phyloP scores from a whole-genome alignment of 2,113 vertebrate species.

The Grammomys surdaster region DNA sequence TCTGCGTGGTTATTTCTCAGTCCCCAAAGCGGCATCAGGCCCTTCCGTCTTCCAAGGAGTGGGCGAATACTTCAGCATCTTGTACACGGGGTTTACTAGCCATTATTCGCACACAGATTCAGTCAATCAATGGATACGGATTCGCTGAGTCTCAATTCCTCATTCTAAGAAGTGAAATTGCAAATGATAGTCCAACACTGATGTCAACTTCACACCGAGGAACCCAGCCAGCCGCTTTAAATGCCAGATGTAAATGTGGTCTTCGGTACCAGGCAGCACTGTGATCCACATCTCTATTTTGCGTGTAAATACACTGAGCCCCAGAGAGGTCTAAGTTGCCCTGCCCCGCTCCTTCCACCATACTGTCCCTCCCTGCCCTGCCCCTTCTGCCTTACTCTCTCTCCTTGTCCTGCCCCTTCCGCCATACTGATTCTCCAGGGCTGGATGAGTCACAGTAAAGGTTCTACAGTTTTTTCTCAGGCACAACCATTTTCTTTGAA shows the following conservation, averaged over 20 bases:
- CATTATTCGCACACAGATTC: neutral
- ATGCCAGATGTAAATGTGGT: neutral
- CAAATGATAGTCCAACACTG: neutral
- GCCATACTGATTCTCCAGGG: neutral
- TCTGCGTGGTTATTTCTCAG: neutral
- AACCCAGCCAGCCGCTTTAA: neutral
- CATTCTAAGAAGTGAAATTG: neutral
- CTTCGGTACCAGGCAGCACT: neutral
- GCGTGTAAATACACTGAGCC: neutral
- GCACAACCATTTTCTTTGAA: neutral
- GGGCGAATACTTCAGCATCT: neutral
- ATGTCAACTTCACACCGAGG: neutral
- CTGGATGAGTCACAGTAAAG: neutral
- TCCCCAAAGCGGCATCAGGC: neutral
- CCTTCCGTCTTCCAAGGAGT: neutral
- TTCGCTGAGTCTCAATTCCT: neutral
- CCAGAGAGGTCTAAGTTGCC: neutral
- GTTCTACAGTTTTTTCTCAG: neutral
- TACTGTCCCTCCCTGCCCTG: neutral
- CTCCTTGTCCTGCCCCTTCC: neutral
- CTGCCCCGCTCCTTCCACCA: neutral
- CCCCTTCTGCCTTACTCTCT: neutral
- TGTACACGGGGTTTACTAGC: neutral
- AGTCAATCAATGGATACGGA: neutral
- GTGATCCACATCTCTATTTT: neutral